These are phyloP conservation scores for Parazoanthus atlanticus DNA, from an alignment of 92 coral and sea anemone species.

Conservation along the genomic window DNA sequence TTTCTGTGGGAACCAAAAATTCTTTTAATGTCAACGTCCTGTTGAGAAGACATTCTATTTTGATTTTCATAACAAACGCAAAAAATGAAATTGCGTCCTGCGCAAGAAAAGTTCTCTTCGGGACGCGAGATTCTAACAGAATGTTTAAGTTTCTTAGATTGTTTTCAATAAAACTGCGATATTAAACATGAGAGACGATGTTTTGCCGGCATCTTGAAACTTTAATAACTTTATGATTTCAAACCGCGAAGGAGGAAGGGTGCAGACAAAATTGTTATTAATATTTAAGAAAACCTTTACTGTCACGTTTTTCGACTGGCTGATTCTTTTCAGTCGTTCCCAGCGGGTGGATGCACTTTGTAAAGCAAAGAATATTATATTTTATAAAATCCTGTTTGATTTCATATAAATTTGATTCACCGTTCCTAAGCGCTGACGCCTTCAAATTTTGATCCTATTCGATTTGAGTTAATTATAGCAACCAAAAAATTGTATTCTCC, in stretches of 20 bases:
- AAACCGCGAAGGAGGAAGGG: slow-evolving; percentile 1
- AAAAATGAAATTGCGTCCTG: neutral
- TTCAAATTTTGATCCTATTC: neutral
- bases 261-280: neutral
- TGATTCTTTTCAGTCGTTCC: neutral
- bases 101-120: neutral
- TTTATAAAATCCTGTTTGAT: neutral
- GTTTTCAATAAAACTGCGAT: neutral
- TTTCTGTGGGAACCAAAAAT: neutral
- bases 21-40: neutral
- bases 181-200: neutral
- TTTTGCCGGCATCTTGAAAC: slow-evolving; percentile 1
- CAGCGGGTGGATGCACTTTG: slow-evolving; percentile 15
- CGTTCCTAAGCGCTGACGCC: neutral
- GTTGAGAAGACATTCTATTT: neutral
- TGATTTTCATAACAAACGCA: neutral
- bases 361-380: neutral
- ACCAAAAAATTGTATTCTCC: neutral
- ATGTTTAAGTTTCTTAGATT: neutral
- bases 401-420: neutral
- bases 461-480: neutral
- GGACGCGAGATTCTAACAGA: neutral
- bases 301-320: neutral
- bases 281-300: neutral
- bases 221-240: slow-evolving; percentile 31